phyloP scores from a whole-genome alignment of 1,140 invertebrate genomes.

The Parasteatoda tepidariorum region DNA sequence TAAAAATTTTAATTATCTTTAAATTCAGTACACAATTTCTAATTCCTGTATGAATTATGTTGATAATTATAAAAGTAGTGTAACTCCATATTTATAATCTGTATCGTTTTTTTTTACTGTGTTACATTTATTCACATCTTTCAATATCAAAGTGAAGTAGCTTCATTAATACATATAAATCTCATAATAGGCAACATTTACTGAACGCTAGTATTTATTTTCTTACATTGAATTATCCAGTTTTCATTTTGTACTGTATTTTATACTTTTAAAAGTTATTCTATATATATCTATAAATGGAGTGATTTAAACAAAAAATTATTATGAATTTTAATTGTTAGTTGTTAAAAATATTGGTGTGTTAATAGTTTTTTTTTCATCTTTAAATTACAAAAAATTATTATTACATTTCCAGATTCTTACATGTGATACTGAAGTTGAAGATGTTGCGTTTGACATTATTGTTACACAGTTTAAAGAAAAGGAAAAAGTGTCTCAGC shows the following conservation, averaged over 20 bases:
- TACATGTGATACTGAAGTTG: neutral
- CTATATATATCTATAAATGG: neutral
- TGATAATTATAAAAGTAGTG: no score
- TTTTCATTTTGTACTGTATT: neutral
- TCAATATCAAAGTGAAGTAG: no score
- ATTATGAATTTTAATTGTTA: neutral
- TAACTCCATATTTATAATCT: no score
- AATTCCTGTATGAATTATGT: no score
- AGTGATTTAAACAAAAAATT: neutral
- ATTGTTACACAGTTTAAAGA: slow-evolving; percentile 41
- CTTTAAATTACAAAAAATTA: neutral
- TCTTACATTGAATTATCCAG: no score
- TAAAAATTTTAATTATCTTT: no score
- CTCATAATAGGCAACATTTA: no score
- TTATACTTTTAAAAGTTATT: neutral
- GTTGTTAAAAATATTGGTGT: neutral
- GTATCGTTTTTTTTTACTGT: no score
- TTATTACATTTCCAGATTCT: slow-evolving; percentile 20
- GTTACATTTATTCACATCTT: no score
- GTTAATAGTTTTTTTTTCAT: neutral
- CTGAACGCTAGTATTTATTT: no score
- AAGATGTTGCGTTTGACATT: slow-evolving; percentile 28
- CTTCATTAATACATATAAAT: no score
- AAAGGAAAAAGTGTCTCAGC: slow-evolving; percentile 14
- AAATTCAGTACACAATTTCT: no score